Conservation (phyloP, 2,797 vertebrate species). For the Ambastaia sidthimunki region DNA sequence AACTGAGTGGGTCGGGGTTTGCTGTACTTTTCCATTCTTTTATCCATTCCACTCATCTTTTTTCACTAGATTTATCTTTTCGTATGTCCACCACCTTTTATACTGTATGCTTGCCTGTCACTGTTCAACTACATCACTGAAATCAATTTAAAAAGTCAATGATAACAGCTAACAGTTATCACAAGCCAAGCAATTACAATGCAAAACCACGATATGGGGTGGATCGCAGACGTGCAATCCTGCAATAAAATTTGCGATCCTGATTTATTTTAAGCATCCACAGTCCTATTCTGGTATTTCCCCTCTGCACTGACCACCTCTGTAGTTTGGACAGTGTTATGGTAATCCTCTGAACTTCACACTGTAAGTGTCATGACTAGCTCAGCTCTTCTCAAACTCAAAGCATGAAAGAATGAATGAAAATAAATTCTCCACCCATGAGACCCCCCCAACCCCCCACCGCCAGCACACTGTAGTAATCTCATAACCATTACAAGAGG, state of each 20-base stretch:
- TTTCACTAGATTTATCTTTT: conserved; percentile 22
- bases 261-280: too few species aligned
- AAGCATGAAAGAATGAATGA: conserved; percentile 28
- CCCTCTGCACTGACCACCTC: background rate
- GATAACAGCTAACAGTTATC: too few species aligned
- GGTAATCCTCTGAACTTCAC: conserved; percentile 71
- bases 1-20: conserved; percentile 71
- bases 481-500: conserved; percentile 55
- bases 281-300: background rate
- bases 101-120: background rate
- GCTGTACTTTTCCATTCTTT: conserved; percentile 75
- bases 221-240: too few species aligned
- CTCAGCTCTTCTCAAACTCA: background rate
- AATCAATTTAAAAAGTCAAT: too few species aligned
- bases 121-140: background rate
- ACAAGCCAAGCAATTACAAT: too few species aligned
- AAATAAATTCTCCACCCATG: conserved; percentile 23
- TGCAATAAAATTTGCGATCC: background rate
- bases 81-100: background rate
- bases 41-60: conserved; percentile 8
- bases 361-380: conserved; percentile 60
- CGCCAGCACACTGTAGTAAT: conserved; percentile 40
- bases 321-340: conserved; percentile 62
- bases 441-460: conserved; percentile 9
- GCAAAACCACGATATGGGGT: too few species aligned